These are phyloP conservation scores for Phrynosoma blainvillii DNA, from an alignment of 2,113 vertebrate genomes.

Conservation along the genomic window DNA sequence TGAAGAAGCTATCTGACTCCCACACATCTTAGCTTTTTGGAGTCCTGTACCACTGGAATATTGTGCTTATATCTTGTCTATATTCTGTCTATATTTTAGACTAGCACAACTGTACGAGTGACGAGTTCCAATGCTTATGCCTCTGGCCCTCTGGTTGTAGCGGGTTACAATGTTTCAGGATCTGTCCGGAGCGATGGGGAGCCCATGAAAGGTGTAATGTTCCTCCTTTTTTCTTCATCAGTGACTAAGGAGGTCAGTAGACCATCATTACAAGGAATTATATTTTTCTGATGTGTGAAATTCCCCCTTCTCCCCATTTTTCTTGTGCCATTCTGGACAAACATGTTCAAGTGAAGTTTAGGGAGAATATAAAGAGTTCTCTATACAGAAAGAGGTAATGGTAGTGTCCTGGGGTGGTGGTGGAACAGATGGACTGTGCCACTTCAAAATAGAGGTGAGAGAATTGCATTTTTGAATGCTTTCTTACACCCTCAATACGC, in stretches of 20 bases:
- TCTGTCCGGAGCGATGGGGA: constrained; percentile 96
- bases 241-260: constrained; percentile 85
- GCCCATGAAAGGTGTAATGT: constrained; percentile 97
- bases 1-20: neutral
- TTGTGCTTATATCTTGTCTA: too few relatives aligned
- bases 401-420: neutral
- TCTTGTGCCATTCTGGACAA: neutral
- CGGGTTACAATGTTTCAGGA: constrained; percentile 93
- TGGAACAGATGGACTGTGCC: neutral
- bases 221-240: constrained; percentile 91
- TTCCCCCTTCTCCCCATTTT: accelerated
- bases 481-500: too few relatives aligned
- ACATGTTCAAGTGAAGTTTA: neutral
- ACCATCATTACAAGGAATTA: neutral
- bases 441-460: neutral
- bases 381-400: neutral
- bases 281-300: neutral
- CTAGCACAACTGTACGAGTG: constrained; percentile 85
- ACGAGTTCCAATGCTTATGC: constrained; percentile 88
- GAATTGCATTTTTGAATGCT: neutral
- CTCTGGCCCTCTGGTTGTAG: constrained; percentile 85
- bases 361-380: neutral
- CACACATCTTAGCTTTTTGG: neutral
- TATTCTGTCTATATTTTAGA: constrained; percentile 71
- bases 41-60: neutral